Conservation (phyloP, 2,797 vertebrate species). For the Rachycentron canadum region DNA sequence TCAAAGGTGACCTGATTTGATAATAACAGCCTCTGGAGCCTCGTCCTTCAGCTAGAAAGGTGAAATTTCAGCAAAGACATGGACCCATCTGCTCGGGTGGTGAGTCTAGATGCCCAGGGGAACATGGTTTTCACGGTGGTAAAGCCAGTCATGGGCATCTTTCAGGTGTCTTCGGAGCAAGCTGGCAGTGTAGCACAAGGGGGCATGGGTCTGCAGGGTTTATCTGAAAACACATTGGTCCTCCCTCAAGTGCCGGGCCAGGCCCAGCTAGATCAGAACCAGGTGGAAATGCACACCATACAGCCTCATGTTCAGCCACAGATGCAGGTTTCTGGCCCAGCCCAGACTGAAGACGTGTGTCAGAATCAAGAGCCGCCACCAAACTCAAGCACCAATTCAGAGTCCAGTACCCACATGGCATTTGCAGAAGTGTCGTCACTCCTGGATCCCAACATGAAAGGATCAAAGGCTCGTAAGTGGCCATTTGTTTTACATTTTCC, state of each 20-base stretch:
- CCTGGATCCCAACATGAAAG: slow-evolving; percentile 90
- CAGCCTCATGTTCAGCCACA: slow-evolving; percentile 68
- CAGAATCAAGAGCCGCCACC: slow-evolving; percentile 51
- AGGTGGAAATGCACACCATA: slow-evolving; percentile 65
- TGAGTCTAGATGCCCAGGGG: slow-evolving; percentile 78
- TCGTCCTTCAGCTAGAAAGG: slow-evolving; percentile 6
- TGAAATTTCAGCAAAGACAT: slow-evolving; percentile 50
- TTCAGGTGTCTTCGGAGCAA: slow-evolving; percentile 79
- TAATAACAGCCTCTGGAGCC: slow-evolving; percentile 26
- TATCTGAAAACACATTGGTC: slow-evolving; percentile 73
- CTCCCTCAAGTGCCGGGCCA: slow-evolving; percentile 70
- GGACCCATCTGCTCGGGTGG: slow-evolving; percentile 73
- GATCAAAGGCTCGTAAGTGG: slow-evolving; percentile 87
- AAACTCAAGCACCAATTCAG: slow-evolving; percentile 27
- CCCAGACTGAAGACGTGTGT: slow-evolving; percentile 41
- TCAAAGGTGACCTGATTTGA: slow-evolving; percentile 25
- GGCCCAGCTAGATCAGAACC: slow-evolving; percentile 65
- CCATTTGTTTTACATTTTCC: slow-evolving; percentile 1
- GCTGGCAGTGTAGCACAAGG: slow-evolving; percentile 46
- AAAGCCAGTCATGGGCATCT: slow-evolving; percentile 82
- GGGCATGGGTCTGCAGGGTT: slow-evolving; percentile 61
- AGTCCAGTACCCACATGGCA: slow-evolving; percentile 72
- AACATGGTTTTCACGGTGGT: slow-evolving; percentile 83
- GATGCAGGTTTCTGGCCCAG: slow-evolving; percentile 53
- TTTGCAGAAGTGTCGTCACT: slow-evolving; percentile 88